A percentile compares a stretch with the other conserved stretches of the same genome.
phyloP scores from a whole-genome alignment of 1,140 invertebrate genomes.

The Drosophila simulans region DNA sequence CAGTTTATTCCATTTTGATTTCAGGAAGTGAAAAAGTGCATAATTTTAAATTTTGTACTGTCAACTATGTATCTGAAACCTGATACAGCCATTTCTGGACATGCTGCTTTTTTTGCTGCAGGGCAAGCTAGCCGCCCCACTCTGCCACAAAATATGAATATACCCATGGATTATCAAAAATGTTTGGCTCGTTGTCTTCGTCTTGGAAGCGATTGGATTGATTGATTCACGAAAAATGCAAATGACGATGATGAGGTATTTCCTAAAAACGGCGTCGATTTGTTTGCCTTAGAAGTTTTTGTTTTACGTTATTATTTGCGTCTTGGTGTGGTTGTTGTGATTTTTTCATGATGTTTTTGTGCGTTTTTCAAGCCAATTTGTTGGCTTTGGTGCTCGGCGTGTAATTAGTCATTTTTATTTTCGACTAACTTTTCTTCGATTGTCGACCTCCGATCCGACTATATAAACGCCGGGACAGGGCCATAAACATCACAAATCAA shows the following conservation, averaged over 20 bases:
- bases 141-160: constrained; percentile 20
- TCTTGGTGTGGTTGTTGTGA: constrained; percentile 29
- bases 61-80: background rate
- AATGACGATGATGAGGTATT: constrained; percentile 72
- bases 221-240: constrained; percentile 81
- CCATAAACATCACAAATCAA: constrained; percentile 72
- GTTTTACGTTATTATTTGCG: constrained; percentile 52
- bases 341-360: constrained; percentile 44
- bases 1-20: background rate
- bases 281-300: constrained; percentile 77
- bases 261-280: constrained; percentile 72
- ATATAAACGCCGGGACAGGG: constrained; percentile 63
- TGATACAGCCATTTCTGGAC: background rate
- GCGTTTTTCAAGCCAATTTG: constrained; percentile 75
- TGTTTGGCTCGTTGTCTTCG: constrained; percentile 35
- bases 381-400: constrained; percentile 59
- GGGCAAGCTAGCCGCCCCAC: constrained; percentile 16
- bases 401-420: constrained; percentile 83
- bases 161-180: constrained; percentile 49
- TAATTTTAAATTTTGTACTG: background rate
- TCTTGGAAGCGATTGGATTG: constrained; percentile 56
- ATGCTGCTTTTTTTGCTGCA: constrained; percentile 21
- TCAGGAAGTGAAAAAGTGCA: background rate
- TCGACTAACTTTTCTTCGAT: constrained; percentile 69
- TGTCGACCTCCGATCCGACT: constrained; percentile 50